Percentiles rank a stretch among this genome's conserved stretches.
Evolutionary conservation across 1,140 invertebrate species (phyloP).

Genomic region (Oncopodura yosiiana): DNA sequence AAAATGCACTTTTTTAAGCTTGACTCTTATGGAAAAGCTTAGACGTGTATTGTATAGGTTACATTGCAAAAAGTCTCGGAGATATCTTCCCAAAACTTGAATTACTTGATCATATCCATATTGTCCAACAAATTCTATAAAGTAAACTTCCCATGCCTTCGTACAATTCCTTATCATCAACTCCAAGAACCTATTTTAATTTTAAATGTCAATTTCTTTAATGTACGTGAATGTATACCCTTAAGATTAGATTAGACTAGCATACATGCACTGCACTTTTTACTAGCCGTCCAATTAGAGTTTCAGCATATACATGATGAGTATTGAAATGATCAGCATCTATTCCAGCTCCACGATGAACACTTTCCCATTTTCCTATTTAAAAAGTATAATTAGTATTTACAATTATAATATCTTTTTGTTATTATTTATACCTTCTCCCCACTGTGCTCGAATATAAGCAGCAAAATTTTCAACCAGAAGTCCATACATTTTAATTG

Average conservation of each 20-base stretch:
- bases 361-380: conserved; percentile 83
- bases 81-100: conserved; percentile 78
- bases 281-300: conserved; percentile 68
- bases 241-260: background rate
- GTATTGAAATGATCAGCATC: conserved; percentile 79
- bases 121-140: conserved; percentile 82
- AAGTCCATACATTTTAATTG: conserved; percentile 74
- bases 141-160: conserved; percentile 82
- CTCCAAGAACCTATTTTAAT: conserved; percentile 41
- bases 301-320: conserved; percentile 86
- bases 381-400: no score
- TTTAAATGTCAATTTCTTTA: no score
- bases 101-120: conserved; percentile 84
- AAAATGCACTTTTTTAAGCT: no score
- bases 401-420: no score
- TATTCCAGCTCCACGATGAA: conserved; percentile 64
- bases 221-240: no score
- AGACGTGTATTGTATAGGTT: conserved; percentile 21
- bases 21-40: conserved; percentile 1
- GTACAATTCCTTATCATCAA: conserved; percentile 75
- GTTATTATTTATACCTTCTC: no score
- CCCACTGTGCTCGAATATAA: conserved; percentile 78
- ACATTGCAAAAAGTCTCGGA: conserved; percentile 91
- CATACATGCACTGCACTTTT: conserved; percentile 69
- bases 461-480: conserved; percentile 84